A percentile compares a stretch with the other conserved stretches of the same genome.
These are phyloP conservation scores for Eurystomus gularis DNA, from an alignment of 2,113 vertebrate species.

Conservation along the genomic window DNA sequence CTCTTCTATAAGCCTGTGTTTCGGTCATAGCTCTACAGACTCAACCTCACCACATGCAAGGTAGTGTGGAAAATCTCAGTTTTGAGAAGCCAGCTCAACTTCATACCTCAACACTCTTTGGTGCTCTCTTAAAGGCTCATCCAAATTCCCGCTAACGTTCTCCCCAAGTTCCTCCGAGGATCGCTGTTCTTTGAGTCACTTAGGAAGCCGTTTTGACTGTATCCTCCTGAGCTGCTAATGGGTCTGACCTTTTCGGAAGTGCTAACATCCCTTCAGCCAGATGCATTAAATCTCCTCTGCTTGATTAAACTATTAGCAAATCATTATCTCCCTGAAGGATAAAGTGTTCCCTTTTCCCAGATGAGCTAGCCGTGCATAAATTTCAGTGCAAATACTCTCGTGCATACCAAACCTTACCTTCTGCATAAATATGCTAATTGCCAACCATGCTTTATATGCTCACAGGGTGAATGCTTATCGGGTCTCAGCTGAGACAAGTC, in stretches of 20 bases:
- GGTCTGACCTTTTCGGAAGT: background rate
- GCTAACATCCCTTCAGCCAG: background rate
- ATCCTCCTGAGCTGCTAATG: slow-evolving; percentile 42
- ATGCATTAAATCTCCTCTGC: slow-evolving; percentile 22
- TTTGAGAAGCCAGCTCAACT: background rate
- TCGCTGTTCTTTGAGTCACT: background rate
- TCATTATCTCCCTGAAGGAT: slow-evolving; percentile 22
- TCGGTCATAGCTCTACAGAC: background rate
- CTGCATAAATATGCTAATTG: background rate
- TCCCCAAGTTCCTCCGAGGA: background rate
- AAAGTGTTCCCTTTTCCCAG: background rate
- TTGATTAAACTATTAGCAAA: slow-evolving; percentile 55
- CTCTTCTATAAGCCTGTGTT: background rate
- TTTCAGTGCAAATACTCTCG: background rate
- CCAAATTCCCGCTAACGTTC: background rate
- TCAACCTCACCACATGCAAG: background rate
- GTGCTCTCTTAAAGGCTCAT: background rate
- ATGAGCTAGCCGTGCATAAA: background rate
- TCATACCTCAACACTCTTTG: background rate
- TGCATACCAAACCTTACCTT: background rate
- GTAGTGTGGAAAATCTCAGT: background rate
- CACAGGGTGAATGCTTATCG: background rate
- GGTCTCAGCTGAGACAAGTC: background rate
- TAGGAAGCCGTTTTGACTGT: background rate
- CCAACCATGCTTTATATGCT: background rate